These are phyloP conservation scores for Phaethon lepturus DNA, from an alignment of 2,113 vertebrate species.

Conservation along the genomic window DNA sequence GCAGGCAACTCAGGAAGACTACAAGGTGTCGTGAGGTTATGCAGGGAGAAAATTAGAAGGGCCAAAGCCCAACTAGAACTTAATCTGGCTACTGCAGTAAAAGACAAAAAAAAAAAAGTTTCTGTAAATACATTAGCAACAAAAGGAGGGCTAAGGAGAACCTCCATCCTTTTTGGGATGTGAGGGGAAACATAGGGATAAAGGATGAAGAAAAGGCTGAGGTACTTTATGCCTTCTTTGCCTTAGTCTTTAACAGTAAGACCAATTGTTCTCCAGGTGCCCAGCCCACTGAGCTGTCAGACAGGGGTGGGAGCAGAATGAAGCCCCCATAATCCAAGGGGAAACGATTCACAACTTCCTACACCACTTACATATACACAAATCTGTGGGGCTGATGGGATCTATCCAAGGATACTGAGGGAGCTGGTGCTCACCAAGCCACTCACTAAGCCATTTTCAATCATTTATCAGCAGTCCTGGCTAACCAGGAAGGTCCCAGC, in stretches of 20 bases:
- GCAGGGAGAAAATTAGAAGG: not conserved
- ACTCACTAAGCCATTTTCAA: no score
- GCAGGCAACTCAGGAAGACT: not conserved
- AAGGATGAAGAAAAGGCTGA: not conserved
- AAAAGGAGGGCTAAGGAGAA: not conserved
- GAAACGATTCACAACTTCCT: not conserved
- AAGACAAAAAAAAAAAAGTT: not conserved
- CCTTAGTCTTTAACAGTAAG: not conserved
- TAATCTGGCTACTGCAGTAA: not conserved
- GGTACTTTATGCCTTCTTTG: not conserved
- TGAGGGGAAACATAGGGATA: not conserved
- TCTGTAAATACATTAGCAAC: not conserved
- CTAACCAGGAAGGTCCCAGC: not conserved
- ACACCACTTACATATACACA: not conserved
- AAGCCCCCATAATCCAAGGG: not conserved
- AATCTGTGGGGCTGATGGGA: not conserved
- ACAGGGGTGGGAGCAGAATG: no score
- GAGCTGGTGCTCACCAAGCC: not conserved
- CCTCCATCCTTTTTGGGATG: not conserved
- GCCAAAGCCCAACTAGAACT: not conserved
- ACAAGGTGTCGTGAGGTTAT: not conserved
- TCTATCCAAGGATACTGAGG: not conserved
- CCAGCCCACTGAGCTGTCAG: not conserved
- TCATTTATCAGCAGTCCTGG: not conserved
- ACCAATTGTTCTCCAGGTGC: accelerated